These are phyloP conservation scores for Asteroscopus sphinx DNA, from an alignment of 2,888 invertebrate species.

Conservation along the genomic window DNA sequence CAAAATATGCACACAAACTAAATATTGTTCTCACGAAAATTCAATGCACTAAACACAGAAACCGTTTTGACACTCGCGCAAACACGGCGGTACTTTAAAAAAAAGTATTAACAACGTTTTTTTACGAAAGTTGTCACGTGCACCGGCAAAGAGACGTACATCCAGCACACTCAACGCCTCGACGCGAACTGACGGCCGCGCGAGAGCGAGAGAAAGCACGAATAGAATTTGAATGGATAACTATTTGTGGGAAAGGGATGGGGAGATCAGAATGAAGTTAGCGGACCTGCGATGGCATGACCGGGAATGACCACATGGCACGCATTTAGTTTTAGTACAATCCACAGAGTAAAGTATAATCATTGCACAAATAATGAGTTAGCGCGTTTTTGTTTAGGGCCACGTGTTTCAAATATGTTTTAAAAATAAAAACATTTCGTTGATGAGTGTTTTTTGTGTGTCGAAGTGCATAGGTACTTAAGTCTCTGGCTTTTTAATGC, in stretches of 20 bases:
- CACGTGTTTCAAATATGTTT: constrained; percentile 79
- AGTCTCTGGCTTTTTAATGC: constrained; percentile 32
- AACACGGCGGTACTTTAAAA: constrained; percentile 73
- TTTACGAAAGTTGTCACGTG: constrained; percentile 84
- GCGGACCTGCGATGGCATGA: constrained; percentile 70
- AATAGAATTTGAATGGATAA: constrained; percentile 66
- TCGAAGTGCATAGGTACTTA: constrained; percentile 41
- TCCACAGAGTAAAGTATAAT: too few species aligned
- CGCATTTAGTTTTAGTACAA: constrained; percentile 80
- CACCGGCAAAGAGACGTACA: constrained; percentile 56
- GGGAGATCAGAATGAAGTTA: constrained; percentile 72
- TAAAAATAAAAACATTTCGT: constrained; percentile 65
- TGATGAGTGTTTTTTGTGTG: constrained; percentile 52
- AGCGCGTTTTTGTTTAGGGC: constrained; percentile 82
- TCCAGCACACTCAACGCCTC: constrained; percentile 54
- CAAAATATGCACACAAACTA: constrained; percentile 73
- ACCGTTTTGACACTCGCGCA: constrained; percentile 68
- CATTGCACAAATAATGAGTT: constrained; percentile 83
- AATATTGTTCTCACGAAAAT: constrained; percentile 62
- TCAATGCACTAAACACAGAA: constrained; percentile 62
- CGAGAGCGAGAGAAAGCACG: constrained; percentile 77
- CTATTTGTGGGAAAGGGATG: constrained; percentile 68
- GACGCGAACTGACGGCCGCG: constrained; percentile 76
- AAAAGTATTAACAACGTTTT: constrained; percentile 75
- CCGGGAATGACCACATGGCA: constrained; percentile 87